These are phyloP conservation scores for Myopa tessellatipennis DNA, from an alignment of 2,888 invertebrate species.

Conservation along the genomic window DNA sequence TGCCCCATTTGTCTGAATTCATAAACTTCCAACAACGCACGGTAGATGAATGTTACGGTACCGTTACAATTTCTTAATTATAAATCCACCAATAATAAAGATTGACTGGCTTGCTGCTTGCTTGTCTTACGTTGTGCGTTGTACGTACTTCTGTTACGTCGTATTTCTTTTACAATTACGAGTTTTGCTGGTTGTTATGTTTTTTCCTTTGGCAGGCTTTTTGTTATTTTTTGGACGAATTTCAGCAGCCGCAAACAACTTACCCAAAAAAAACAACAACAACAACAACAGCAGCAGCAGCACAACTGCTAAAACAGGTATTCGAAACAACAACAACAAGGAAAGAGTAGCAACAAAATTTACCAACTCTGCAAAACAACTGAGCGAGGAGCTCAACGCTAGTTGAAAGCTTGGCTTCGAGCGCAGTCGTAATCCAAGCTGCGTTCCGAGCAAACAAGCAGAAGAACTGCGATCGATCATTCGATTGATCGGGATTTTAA, in stretches of 20 bases:
- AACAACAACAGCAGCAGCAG: background rate
- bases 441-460: conserved; percentile 21
- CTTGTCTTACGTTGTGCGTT: background rate
- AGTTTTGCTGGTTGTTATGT: conserved; percentile 3
- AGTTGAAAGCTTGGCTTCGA: conserved; percentile 6
- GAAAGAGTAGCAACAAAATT: conserved; percentile 8
- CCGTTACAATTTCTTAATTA: conserved; percentile 17
- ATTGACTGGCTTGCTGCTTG: conserved; percentile 1
- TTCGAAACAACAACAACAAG: conserved; percentile 10
- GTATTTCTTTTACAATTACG: background rate
- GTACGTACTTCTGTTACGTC: background rate
- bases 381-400: conserved; percentile 20
- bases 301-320: conserved; percentile 11
- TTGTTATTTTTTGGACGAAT: background rate
- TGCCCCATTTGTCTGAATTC: too few species aligned
- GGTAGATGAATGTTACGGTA: background rate
- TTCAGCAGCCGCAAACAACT: background rate
- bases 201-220: background rate
- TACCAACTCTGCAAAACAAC: conserved; percentile 25
- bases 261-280: background rate
- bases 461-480: background rate
- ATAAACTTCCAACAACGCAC: too few species aligned
- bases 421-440: conserved; percentile 30
- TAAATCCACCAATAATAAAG: conserved; percentile 4
- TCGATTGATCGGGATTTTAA: conserved; percentile 6